A percentile compares a stretch with the other conserved stretches of the same genome.
These are phyloP conservation scores for Eupeodes latifasciatus DNA, from an alignment of 2,888 invertebrate species.

Conservation along the genomic window DNA sequence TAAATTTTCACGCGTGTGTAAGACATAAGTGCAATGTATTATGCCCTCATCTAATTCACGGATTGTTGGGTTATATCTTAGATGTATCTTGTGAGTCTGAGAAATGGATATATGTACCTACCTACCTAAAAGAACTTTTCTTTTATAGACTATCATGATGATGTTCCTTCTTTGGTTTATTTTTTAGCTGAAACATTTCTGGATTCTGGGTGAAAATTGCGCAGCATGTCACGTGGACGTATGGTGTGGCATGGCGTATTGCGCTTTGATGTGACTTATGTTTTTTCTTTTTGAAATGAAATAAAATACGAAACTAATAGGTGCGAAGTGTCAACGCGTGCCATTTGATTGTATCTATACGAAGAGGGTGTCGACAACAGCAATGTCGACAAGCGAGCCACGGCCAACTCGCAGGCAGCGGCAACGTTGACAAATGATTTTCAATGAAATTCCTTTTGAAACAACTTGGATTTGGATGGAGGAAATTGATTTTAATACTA, in stretches of 20 bases:
- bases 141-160: neutral
- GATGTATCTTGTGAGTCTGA: too few relatives aligned
- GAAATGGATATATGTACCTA: too few relatives aligned
- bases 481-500: constrained; percentile 57
- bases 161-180: neutral
- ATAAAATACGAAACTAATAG: constrained; percentile 59
- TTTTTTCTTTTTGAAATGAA: constrained; percentile 24
- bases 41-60: constrained; percentile 24
- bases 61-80: neutral
- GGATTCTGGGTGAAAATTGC: constrained; percentile 24
- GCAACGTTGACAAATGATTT: constrained; percentile 52
- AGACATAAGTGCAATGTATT: constrained; percentile 40
- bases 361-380: constrained; percentile 29
- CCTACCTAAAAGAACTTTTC: constrained; percentile 13
- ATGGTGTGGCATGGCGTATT: neutral
- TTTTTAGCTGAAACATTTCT: neutral
- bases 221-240: constrained; percentile 25
- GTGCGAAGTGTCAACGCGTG: constrained; percentile 59
- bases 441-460: constrained; percentile 11
- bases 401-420: too few relatives aligned
- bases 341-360: constrained; percentile 48
- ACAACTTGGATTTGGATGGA: neutral
- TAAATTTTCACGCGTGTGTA: constrained; percentile 59
- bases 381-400: too few relatives aligned
- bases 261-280: constrained; percentile 51